Evolutionary conservation across 2,797 vertebrate species (phyloP), one percentile per base, ranked within the genome.

Genomic region (Molossus molossus): DNA sequence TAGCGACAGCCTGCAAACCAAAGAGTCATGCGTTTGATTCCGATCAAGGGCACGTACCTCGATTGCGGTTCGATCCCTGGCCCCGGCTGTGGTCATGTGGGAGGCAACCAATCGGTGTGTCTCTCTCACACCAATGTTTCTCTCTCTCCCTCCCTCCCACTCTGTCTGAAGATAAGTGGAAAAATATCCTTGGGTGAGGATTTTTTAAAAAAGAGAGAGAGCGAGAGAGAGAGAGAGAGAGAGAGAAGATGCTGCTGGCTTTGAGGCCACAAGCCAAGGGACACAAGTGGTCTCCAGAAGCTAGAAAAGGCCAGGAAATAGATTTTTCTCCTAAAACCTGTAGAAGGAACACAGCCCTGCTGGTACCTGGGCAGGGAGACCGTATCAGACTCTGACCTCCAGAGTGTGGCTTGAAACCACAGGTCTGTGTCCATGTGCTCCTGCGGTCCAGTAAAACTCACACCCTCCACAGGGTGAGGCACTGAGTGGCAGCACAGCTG

Each of bases 401-500:
- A 67, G 72, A 79, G 18, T 6, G 57, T 4, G 37, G 50, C 27
- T n/a, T 1, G 33, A 57, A 81, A 60, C 11, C 20, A 20, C 21
- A 21, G 37, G 33, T 33, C 2, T 2, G 12, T 12, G 90, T 62
- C 18, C 1, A 72, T 10, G 4, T 27, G 50, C 33, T 12, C 25
- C 21, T 3, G 62, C 1, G 10, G 79, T 58, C n/a, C 23, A 4
- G 29, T 15, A 67, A 48, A 72, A 50, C 4, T 0, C 33, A 14
- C 4, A 21, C 17, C 14, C 7, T 15, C 58, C 40, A 17, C 14
- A 13, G 0, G 9, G 27, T 3, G 45, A 70, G n/a, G n/a, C 5
- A 0, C 2, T 1, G 6, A 23, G 1, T 0, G 0, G 12, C 55
- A 0, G n/a, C 33, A 45, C 15, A 73, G 13, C 48, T 0, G 15